Conservation (phyloP, 2,113 vertebrate genomes). For the Oxygymnocypris stewartii region DNA sequence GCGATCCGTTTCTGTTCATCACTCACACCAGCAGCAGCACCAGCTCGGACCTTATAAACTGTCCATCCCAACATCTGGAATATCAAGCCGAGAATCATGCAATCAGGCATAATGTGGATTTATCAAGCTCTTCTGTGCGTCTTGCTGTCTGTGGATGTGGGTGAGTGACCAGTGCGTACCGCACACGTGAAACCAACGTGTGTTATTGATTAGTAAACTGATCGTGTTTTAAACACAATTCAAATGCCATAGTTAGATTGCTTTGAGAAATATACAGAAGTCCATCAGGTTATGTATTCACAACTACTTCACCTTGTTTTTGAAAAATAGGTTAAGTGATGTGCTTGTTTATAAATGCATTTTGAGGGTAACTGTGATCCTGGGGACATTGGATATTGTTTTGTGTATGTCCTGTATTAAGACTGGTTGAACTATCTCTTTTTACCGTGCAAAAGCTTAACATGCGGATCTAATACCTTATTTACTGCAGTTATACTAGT, state of each 20-base stretch:
- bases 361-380: background rate
- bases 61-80: slow-evolving; percentile 18
- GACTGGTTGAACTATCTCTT: background rate
- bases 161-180: slow-evolving; percentile 57
- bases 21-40: slow-evolving; percentile 41
- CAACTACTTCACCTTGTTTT: background rate
- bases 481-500: background rate
- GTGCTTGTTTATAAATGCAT: background rate
- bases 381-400: background rate
- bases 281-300: background rate
- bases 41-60: slow-evolving; percentile 58
- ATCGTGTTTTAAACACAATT: background rate
- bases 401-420: background rate
- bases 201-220: background rate
- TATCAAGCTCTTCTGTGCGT: slow-evolving; percentile 67
- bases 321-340: background rate
- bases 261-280: background rate
- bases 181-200: background rate
- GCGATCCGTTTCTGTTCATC: slow-evolving; percentile 58
- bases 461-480: background rate
- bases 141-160: slow-evolving; percentile 67
- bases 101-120: slow-evolving; percentile 68
- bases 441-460: background rate
- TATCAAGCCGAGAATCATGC: slow-evolving; percentile 54
- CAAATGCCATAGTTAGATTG: background rate